Conservation (phyloP, 2,888 invertebrate genomes). For the Alitta virens region DNA sequence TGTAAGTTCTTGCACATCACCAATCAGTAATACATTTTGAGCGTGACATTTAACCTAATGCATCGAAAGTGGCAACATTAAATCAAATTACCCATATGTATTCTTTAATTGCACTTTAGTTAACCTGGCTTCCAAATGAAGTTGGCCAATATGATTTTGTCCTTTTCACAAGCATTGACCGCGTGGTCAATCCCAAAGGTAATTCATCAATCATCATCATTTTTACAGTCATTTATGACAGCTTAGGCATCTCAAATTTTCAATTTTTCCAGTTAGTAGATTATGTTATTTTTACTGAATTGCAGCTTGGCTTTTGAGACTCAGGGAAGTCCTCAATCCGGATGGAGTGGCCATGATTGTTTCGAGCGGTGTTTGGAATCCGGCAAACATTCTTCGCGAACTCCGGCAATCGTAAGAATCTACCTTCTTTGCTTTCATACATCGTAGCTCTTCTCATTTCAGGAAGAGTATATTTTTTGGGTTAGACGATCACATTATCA, state of each 20-base stretch:
- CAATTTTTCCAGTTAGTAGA: not conserved
- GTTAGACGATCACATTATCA: too few relatives aligned
- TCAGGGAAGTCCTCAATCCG: constrained; percentile 39
- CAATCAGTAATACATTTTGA: too few relatives aligned
- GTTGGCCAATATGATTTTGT: constrained; percentile 40
- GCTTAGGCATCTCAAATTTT: too few relatives aligned
- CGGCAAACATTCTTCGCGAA: not conserved
- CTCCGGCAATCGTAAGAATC: not conserved
- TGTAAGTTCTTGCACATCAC: not conserved
- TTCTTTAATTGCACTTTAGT: constrained; percentile 30
- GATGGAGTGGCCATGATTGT: constrained; percentile 39
- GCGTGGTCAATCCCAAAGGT: constrained; percentile 47
- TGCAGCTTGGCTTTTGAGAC: constrained; percentile 43
- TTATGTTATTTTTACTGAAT: constrained; percentile 7
- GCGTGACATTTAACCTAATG: too few relatives aligned
- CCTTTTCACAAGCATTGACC: constrained; percentile 40
- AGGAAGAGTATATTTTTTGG: too few relatives aligned
- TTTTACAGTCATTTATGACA: not conserved
- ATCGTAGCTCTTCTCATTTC: too few relatives aligned
- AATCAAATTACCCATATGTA: not conserved
- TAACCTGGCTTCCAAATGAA: constrained; percentile 53
- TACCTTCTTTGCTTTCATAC: too few relatives aligned
- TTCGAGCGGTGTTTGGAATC: constrained; percentile 16
- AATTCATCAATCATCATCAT: constrained; percentile 2
- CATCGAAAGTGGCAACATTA: too few relatives aligned